These are phyloP conservation scores for Spongilla lacustris DNA, from an alignment of 37 sponge, comb jelly and placozoan species.

Conservation along the genomic window DNA sequence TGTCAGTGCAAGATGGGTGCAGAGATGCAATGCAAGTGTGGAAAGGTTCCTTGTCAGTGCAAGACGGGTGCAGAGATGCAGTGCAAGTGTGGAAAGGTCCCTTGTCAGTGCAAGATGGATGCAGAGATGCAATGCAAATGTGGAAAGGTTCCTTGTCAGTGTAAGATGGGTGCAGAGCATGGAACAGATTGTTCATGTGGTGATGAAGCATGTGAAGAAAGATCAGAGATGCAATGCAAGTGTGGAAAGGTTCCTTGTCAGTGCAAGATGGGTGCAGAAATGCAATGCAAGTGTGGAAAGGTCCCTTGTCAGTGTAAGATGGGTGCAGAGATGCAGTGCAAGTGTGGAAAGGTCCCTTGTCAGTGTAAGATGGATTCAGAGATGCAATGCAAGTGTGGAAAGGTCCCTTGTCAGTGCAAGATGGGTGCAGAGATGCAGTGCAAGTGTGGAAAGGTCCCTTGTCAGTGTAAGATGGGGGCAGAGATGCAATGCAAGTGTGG, in stretches of 20 bases:
- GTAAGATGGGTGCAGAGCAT: background rate
- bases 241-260: background rate
- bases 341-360: constrained; percentile 1
- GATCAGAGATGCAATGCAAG: background rate
- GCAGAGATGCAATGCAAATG: background rate
- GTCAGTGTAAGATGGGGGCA: background rate
- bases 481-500: too few relatives aligned
- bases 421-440: background rate
- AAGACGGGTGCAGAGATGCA: background rate
- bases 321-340: background rate
- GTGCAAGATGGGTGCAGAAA: background rate
- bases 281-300: background rate
- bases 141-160: background rate
- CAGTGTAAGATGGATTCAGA: background rate
- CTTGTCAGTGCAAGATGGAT: background rate
- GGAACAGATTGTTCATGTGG: background rate
- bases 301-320: background rate
- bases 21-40: background rate
- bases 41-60: background rate
- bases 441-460: background rate
- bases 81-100: background rate
- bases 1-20: background rate
- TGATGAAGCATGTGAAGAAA: background rate
- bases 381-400: background rate
- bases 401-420: background rate